phyloP scores from a whole-genome alignment of 2,888 invertebrate species.

The Ganaspis brasiliensis region DNA sequence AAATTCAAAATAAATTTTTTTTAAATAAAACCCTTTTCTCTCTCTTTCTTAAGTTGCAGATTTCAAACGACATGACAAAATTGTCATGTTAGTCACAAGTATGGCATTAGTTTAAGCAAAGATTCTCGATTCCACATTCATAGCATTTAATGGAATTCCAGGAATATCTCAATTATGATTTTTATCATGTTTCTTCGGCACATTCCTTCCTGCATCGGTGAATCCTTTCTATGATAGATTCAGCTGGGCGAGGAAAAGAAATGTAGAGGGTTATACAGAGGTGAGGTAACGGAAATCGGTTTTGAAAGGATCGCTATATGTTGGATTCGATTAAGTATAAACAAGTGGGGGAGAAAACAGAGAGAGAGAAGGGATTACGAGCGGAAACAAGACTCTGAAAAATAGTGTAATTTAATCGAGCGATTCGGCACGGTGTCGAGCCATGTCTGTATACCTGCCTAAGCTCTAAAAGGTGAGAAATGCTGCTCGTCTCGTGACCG shows the following conservation, averaged over 20 bases:
- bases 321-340: constrained; percentile 10
- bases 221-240: constrained; percentile 9
- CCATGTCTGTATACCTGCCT: constrained; percentile 62
- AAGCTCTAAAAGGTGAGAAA: constrained; percentile 74
- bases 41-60: too few species aligned
- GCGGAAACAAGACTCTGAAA: constrained; percentile 66
- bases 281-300: constrained; percentile 52
- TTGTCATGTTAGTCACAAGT: background rate
- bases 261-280: constrained; percentile 30
- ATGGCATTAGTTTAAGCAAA: constrained; percentile 11
- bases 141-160: constrained; percentile 16
- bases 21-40: too few species aligned
- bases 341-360: background rate
- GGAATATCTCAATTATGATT: constrained; percentile 17
- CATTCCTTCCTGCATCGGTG: constrained; percentile 19
- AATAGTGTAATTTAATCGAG: constrained; percentile 73
- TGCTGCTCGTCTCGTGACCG: constrained; percentile 74
- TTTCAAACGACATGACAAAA: too few species aligned
- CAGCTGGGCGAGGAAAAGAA: background rate
- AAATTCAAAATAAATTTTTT: too few species aligned
- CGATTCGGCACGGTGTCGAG: constrained; percentile 68
- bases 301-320: constrained; percentile 48
- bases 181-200: background rate
- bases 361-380: constrained; percentile 39
- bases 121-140: constrained; percentile 13